phyloP scores from a whole-genome alignment of 2,888 invertebrate species.

The Dasypogon diadema region DNA sequence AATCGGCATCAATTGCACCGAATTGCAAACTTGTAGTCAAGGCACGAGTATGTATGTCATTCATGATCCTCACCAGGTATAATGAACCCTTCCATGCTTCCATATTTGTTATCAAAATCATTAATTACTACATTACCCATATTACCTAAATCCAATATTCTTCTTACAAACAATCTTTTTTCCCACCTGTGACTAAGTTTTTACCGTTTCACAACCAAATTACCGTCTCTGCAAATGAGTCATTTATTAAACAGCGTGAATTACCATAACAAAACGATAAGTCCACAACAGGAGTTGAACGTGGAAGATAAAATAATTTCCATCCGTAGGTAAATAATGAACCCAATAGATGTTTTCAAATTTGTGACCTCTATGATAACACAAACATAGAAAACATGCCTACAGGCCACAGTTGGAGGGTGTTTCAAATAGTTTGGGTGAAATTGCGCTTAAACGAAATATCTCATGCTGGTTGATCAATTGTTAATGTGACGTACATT shows the following conservation, averaged over 20 bases:
- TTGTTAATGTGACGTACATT: background rate
- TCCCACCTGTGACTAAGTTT: background rate
- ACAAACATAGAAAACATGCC: background rate
- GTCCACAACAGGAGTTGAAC: background rate
- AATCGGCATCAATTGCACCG: too few species aligned
- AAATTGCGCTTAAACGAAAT: background rate
- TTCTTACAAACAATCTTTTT: too few species aligned
- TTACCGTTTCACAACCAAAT: background rate
- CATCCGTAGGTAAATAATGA: background rate
- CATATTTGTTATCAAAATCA: too few species aligned
- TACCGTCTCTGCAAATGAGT: background rate
- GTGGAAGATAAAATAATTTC: background rate
- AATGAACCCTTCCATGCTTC: too few species aligned
- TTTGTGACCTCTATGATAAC: background rate
- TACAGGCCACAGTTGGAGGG: background rate
- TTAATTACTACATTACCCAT: too few species aligned
- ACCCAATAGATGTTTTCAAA: background rate
- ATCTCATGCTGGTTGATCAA: constrained; percentile 10
- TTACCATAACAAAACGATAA: background rate
- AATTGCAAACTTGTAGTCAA: too few species aligned
- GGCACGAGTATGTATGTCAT: too few species aligned
- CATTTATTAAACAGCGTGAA: constrained; percentile 1
- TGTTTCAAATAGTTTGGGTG: background rate
- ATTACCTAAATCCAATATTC: too few species aligned
- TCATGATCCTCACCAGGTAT: too few species aligned